These are phyloP conservation scores for Chiroxiphia lanceolata DNA, from an alignment of 2,797 vertebrate species.

Conservation along the genomic window DNA sequence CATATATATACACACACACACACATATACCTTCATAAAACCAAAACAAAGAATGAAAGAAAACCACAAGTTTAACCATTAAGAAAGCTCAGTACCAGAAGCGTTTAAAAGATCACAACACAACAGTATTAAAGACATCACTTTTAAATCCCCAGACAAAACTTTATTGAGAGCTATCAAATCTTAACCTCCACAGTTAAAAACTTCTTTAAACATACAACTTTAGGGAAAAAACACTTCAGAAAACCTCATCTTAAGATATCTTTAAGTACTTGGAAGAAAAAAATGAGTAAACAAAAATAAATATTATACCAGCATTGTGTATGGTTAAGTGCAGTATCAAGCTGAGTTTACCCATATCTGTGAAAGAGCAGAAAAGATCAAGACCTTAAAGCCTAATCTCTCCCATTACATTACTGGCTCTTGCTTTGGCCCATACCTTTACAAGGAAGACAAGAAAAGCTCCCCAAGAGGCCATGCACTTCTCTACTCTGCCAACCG, in stretches of 20 bases:
- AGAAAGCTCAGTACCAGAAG: constrained; percentile 12
- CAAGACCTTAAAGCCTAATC: background rate
- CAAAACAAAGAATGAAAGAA: background rate
- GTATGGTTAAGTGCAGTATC: background rate
- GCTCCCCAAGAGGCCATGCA: background rate
- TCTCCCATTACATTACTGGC: background rate
- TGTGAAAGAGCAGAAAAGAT: background rate
- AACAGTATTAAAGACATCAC: background rate
- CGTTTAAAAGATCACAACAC: constrained; percentile 18
- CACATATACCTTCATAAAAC: background rate
- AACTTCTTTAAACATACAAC: background rate
- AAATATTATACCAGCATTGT: background rate
- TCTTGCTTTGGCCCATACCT: background rate
- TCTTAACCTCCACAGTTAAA: background rate
- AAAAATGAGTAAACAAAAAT: background rate
- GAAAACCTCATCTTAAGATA: background rate
- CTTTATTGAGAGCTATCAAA: background rate
- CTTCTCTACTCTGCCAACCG: background rate
- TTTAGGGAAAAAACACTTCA: background rate
- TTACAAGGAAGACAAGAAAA: background rate
- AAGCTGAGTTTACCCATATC: background rate
- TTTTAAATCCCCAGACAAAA: constrained; percentile 8
- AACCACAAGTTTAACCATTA: background rate
- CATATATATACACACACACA: background rate
- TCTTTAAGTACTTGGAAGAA: background rate